Evolutionary conservation across 2,888 invertebrate species (phyloP).

Genomic region (Sarcophaga rosellei): DNA sequence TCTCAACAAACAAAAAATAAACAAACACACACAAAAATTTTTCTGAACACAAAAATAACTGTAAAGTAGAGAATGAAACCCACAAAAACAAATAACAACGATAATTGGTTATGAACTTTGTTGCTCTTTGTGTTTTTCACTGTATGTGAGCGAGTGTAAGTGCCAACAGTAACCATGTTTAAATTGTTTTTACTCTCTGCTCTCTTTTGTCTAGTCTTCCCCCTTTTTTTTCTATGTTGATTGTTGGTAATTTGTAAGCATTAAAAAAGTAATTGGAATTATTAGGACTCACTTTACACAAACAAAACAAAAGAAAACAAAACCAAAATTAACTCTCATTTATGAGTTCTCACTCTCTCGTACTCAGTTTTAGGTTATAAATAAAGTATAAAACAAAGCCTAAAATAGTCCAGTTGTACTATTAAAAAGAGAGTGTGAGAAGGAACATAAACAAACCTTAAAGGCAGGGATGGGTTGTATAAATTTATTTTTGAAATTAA

Average conservation of each 20-base stretch:
- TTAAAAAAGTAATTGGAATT: conserved; percentile 42
- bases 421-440: not conserved
- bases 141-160: not conserved
- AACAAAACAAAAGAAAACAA: too few species aligned
- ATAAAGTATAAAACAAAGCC: too few species aligned
- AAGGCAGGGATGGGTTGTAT: not conserved
- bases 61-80: too few species aligned
- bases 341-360: too few species aligned
- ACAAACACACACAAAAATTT: too few species aligned
- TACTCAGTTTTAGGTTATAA: too few species aligned
- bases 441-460: not conserved
- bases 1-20: too few species aligned
- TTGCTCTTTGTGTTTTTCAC: not conserved
- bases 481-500: too few species aligned
- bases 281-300: not conserved
- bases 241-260: conserved; percentile 53
- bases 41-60: too few species aligned
- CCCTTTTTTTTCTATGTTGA: conserved; percentile 28
- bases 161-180: not conserved
- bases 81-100: conserved; percentile 12
- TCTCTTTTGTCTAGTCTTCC: too few species aligned
- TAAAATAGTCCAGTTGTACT: too few species aligned
- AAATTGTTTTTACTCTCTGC: conserved; percentile 44
- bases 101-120: conserved; percentile 56
- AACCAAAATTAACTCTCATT: too few species aligned